phyloP scores from a whole-genome alignment of 2,888 invertebrate genomes.

The Synanthedon tipuliformis region DNA sequence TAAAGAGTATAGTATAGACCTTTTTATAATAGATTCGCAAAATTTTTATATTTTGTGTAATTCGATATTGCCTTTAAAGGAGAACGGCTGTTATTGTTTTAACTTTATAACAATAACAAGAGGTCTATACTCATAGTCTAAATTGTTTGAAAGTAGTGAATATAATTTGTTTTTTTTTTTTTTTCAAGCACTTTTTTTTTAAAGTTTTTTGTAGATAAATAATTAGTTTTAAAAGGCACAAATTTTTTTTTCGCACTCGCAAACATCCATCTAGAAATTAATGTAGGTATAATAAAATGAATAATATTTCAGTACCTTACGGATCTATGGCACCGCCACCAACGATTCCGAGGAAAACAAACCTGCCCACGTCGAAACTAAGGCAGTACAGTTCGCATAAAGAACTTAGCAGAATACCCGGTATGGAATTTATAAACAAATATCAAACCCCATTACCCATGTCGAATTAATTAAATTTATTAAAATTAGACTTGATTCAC shows the following conservation, averaged over 20 bases:
- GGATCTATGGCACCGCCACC: slow-evolving; percentile 39
- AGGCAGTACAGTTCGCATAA: slow-evolving; percentile 66
- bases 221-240: slow-evolving; percentile 8
- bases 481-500: too few relatives aligned
- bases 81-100: too few relatives aligned
- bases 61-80: too few relatives aligned
- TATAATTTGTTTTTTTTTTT: too few relatives aligned
- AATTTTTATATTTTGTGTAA: too few relatives aligned
- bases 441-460: too few relatives aligned
- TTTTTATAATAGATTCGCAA: too few relatives aligned
- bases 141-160: too few relatives aligned
- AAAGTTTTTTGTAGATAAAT: slow-evolving; percentile 7
- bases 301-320: slow-evolving; percentile 32
- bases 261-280: background rate
- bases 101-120: too few relatives aligned
- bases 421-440: slow-evolving; percentile 17
- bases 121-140: too few relatives aligned
- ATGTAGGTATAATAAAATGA: background rate
- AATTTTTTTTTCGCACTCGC: background rate
- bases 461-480: too few relatives aligned
- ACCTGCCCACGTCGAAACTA: slow-evolving; percentile 59
- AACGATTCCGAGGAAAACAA: slow-evolving; percentile 35
- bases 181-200: background rate
- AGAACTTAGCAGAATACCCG: slow-evolving; percentile 59
- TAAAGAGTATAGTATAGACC: too few relatives aligned